Conservation (phyloP, 2,888 invertebrate species). For the Aradus depressus region DNA sequence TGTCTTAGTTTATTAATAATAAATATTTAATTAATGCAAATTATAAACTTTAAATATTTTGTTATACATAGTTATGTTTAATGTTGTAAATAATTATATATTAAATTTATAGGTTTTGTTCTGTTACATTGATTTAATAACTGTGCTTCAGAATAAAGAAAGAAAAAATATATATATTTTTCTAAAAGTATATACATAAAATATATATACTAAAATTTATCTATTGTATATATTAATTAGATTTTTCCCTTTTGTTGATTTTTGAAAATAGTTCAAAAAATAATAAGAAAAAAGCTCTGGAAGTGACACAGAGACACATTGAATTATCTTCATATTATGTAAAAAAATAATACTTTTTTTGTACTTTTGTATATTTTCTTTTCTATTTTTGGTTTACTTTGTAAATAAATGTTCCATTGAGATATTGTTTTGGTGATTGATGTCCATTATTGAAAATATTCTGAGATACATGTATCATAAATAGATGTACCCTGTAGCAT, state of each 20-base stretch:
- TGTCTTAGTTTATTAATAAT: too few species aligned
- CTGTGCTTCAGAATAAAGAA: conserved; percentile 15
- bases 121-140: too few species aligned
- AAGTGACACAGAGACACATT: too few species aligned
- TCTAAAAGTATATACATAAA: conserved; percentile 18
- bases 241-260: conserved; percentile 14
- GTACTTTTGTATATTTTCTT: conserved; percentile 13
- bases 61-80: conserved; percentile 13
- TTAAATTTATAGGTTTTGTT: conserved; percentile 13
- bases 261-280: conserved; percentile 5
- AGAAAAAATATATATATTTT: conserved; percentile 18
- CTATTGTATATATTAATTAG: conserved; percentile 16
- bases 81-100: conserved; percentile 16
- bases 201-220: conserved; percentile 16
- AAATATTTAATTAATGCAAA: conserved; percentile 2
- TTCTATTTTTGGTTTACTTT: conserved; percentile 3
- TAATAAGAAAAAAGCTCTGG: too few species aligned
- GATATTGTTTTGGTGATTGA: conserved; percentile 11
- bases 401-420: conserved; percentile 7
- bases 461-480: conserved; percentile 18
- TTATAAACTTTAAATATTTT: conserved; percentile 14
- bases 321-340: too few species aligned
- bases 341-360: too few species aligned
- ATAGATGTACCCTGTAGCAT: conserved; percentile 22
- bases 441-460: conserved; percentile 1